Base-by-base conservation (phyloP, 2,113 vertebrate species). In the Arenaria interpres region DNA sequence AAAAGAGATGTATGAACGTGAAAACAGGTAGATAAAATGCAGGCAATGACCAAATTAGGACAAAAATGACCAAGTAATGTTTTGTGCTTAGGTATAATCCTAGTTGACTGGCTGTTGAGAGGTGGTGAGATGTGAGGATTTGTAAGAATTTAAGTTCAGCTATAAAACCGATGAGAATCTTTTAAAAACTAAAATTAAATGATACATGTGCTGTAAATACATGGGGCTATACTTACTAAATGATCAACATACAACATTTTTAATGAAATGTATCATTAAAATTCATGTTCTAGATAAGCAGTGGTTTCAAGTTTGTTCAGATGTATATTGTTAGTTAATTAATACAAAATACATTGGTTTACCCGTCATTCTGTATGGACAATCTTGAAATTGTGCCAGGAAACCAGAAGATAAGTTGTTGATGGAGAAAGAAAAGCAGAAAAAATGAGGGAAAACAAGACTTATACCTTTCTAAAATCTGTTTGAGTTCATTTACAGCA, bases 1-100 rank as follows among this genome's bases (percentile, higher is more conserved):
- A 75, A 99, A 98, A 96, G 99, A 99, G 98, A 99, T 99, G 99
- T 99, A 99, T 85, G 99, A 99, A 92, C 98, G 99, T 75, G 99
- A 99, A 97, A 99, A 99, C 98, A 99, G 99, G 99, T 99, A 97
- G 89, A n/a, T 83, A 63, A 88, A n/a, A 51, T 45, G 22, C 28
- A 82, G 57, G 32, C 9, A 22, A 15, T 64, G 64, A 56, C 45
- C 20, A 85, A 53, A 56, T 13, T 11, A 21, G 16, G n/a, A 24
- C 15, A 93, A 62, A 86, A 90, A 80, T 67, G 20, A 60, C 24
- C 11, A 80, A 63, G 24, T 69, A 32, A 16, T 75, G 4, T 43
- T 91, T 57, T 74, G 22, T 74, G 21, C 22, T 73, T n/a, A 5
- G 13, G 4, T 75, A 9, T 57, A 81, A 32, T 80, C 27, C 16